Base-by-base conservation (phyloP, 2,113 vertebrate genomes). In the Erythrocercus mccallii region DNA sequence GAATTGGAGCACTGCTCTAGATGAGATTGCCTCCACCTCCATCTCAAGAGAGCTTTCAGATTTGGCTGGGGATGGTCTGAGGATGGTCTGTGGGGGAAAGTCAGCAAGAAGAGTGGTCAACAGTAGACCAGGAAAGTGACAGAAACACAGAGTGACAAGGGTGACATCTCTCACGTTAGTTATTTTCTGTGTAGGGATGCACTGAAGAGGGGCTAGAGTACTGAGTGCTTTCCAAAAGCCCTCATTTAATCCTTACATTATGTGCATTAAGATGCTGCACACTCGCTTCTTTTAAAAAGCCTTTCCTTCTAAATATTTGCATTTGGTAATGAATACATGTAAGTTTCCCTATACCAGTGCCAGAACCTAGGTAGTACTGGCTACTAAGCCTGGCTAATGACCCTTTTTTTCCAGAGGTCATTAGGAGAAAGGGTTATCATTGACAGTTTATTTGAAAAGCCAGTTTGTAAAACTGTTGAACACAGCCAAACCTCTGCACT, bases 361-460 rank as follows among this genome's bases (percentile, higher is more conserved):
- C 24, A 82, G 56, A 84, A 77, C 8, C 3, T 45, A 9, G 16
- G 11, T 24, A 86, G 23, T 30, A 64, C 45, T 37, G 30, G 42
- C 11, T 82, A 69, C 58, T 38, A 31, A 14, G 68, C 24, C 33
- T 76, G 61, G 13, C 45, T 92, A 68, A 79, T 15, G 53, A 33
- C 15, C 4, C 14, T 71, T 70, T 88, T 40, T 53, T 66, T 50
- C 57, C 31, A 84, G 51, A 81, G 27, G 38, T 92, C 92, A 88
- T 86, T 83, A 57, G 27, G 54, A 70, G 31, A 53, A 65, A 90
- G 93, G 24, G 6, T 53, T 48, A 87, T 21, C 35, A 25, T 1
- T 65, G 82, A 83, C 92, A 86, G 24, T 27, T 88, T 94, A 71
- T 61, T 44, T 92, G 79, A 93, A 96, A 90, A 88, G 61, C 44